Evolutionary conservation across 2,797 vertebrate genomes (phyloP).

Genomic region (Acipenser transmontanus): DNA sequence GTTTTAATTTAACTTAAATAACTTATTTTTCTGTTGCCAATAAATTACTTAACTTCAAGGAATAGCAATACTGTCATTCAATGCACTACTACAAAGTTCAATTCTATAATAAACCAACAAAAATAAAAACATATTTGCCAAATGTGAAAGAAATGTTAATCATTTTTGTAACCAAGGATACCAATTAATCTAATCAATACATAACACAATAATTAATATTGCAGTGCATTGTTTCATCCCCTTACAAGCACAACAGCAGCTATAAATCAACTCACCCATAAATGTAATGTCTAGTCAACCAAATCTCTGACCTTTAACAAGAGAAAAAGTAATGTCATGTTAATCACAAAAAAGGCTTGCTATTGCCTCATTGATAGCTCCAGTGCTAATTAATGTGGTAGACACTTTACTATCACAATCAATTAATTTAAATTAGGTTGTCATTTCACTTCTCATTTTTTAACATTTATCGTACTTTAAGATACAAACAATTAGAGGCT

Average conservation of each 20-base stretch:
- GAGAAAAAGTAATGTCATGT: conserved; percentile 3
- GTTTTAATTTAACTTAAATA: background rate
- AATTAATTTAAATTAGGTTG: conserved; percentile 1
- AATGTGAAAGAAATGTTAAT: background rate
- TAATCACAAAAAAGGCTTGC: conserved; percentile 1
- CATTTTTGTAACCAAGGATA: background rate
- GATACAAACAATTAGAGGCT: background rate
- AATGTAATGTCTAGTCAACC: background rate
- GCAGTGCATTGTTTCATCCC: background rate
- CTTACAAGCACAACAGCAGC: conserved; percentile 1
- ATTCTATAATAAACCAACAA: background rate
- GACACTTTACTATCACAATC: background rate
- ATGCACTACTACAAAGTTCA: background rate
- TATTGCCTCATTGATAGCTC: background rate
- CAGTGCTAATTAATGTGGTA: background rate
- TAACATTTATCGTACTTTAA: background rate
- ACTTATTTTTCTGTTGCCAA: background rate
- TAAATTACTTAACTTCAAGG: background rate
- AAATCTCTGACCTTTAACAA: conserved; percentile 6
- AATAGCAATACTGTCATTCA: background rate
- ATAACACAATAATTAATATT: background rate
- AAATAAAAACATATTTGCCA: background rate
- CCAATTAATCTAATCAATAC: background rate
- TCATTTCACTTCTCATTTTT: background rate
- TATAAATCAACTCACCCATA: background rate